Percentiles rank a stretch among this genome's conserved stretches.
phyloP scores from a whole-genome alignment of 2,888 invertebrate genomes.

The Aradus depressus region DNA sequence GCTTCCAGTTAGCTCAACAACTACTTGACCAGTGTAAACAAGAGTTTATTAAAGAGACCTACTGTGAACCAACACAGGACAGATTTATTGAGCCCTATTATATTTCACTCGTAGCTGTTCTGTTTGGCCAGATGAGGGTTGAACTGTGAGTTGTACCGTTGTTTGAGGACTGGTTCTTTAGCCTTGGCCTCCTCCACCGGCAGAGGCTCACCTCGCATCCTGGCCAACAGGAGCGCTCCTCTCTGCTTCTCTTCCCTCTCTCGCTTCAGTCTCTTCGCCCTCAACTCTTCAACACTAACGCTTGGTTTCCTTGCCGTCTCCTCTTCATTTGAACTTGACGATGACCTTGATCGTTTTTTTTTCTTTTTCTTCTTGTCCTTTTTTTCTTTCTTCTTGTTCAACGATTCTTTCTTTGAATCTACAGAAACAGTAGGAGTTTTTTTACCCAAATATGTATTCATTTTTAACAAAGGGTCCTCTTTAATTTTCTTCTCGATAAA shows the following conservation, averaged over 20 bases:
- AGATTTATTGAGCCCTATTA: neutral
- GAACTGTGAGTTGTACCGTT: slow-evolving; percentile 92
- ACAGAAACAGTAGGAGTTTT: too few relatives aligned
- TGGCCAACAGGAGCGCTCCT: slow-evolving; percentile 59
- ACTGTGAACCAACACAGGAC: neutral
- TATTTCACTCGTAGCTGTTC: slow-evolving; percentile 40
- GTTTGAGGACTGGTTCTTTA: slow-evolving; percentile 40
- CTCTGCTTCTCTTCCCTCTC: slow-evolving; percentile 67
- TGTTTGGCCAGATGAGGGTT: slow-evolving; percentile 84
- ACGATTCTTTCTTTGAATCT: neutral
- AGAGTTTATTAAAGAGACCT: too few relatives aligned
- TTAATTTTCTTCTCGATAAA: slow-evolving; percentile 49
- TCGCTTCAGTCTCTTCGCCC: slow-evolving; percentile 66
- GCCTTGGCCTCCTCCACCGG: slow-evolving; percentile 33
- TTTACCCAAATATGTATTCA: slow-evolving; percentile 43
- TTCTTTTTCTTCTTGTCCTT: slow-evolving; percentile 36
- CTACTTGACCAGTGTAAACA: too few relatives aligned
- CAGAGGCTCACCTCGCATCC: slow-evolving; percentile 46
- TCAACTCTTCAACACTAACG: slow-evolving; percentile 48
- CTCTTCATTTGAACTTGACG: neutral
- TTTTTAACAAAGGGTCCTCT: slow-evolving; percentile 62
- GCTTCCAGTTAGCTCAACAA: too few relatives aligned
- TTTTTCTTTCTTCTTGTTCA: slow-evolving; percentile 31
- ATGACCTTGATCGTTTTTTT: slow-evolving; percentile 33
- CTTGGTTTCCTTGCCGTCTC: neutral